Evolutionary conservation across 2,888 invertebrate genomes (phyloP).

Genomic region (Ophraella communa): DNA sequence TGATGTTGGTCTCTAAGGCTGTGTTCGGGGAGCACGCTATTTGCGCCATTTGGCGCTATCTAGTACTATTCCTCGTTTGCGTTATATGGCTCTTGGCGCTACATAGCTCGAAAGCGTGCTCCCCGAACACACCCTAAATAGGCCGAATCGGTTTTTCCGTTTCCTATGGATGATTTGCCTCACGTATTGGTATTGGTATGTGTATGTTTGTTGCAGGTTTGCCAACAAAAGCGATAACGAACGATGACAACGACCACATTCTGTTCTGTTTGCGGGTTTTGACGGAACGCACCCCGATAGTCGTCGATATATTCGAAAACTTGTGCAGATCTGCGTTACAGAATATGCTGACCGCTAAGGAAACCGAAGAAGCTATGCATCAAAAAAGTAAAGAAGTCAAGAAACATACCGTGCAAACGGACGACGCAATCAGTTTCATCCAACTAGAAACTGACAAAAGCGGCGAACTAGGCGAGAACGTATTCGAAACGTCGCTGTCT

Average conservation of each 20-base stretch:
- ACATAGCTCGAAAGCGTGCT: too few relatives aligned
- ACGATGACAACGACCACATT: conserved; percentile 92
- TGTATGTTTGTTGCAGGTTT: conserved; percentile 58
- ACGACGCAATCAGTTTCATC: conserved; percentile 84
- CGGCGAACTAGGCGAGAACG: conserved; percentile 71
- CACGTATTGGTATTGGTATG: too few relatives aligned
- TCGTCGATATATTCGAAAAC: conserved; percentile 74
- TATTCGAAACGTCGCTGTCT: conserved; percentile 92
- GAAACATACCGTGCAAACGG: conserved; percentile 76
- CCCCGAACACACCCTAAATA: too few relatives aligned
- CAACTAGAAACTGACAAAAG: conserved; percentile 71
- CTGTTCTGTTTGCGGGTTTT: conserved; percentile 80
- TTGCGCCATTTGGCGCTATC: too few relatives aligned
- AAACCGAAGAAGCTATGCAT: conserved; percentile 71
- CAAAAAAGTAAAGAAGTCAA: conserved; percentile 73
- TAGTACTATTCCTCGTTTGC: too few relatives aligned
- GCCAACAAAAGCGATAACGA: conserved; percentile 83
- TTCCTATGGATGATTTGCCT: too few relatives aligned
- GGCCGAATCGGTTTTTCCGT: too few relatives aligned
- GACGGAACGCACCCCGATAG: conserved; percentile 70
- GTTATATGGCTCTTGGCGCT: too few relatives aligned
- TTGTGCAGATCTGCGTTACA: conserved; percentile 80
- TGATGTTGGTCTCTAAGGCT: too few relatives aligned
- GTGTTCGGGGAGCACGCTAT: too few relatives aligned
- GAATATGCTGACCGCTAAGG: conserved; percentile 82